Percentiles rank a stretch among this genome's conserved stretches.
phyloP scores from a whole-genome alignment of 2,113 vertebrate genomes.

The Esox niger region DNA sequence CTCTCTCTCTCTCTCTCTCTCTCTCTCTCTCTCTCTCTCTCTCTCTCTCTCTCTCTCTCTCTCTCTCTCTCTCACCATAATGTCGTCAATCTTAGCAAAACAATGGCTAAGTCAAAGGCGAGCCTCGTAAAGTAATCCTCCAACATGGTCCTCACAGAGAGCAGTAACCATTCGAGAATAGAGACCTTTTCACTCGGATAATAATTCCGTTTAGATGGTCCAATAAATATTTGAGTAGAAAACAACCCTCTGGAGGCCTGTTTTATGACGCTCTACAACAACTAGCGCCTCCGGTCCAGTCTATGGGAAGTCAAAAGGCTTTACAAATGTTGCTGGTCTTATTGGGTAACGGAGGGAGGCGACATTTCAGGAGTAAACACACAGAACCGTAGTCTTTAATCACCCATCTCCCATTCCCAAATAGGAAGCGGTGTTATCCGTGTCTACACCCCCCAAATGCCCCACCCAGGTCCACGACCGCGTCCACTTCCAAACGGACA shows the following conservation, averaged over 20 bases:
- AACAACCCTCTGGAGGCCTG: slow-evolving; percentile 52
- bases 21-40: too few species aligned
- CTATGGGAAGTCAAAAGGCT: neutral
- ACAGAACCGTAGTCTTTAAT: slow-evolving; percentile 7
- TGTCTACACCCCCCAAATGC: slow-evolving; percentile 23
- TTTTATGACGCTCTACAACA: slow-evolving; percentile 57
- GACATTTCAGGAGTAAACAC: slow-evolving; percentile 46
- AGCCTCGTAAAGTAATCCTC: slow-evolving; percentile 2
- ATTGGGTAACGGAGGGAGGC: slow-evolving; percentile 51
- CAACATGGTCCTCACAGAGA: slow-evolving; percentile 13
- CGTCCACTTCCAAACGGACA: slow-evolving; percentile 26
- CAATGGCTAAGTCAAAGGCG: slow-evolving; percentile 17
- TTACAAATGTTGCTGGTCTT: neutral
- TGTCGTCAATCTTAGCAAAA: slow-evolving; percentile 24
- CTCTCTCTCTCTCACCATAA: slow-evolving; percentile 22
- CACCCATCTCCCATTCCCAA: slow-evolving; percentile 12
- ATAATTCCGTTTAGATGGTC: slow-evolving; percentile 44
- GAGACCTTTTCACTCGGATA: slow-evolving; percentile 29
- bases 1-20: too few species aligned
- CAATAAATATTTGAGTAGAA: slow-evolving; percentile 57
- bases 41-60: slow-evolving; percentile 7
- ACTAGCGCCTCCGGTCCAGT: slow-evolving; percentile 34
- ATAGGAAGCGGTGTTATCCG: neutral
- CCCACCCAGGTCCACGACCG: too few species aligned
- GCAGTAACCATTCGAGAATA: slow-evolving; percentile 31